phyloP scores from a whole-genome alignment of 2,888 invertebrate genomes.

The Clistopyga incitator region DNA sequence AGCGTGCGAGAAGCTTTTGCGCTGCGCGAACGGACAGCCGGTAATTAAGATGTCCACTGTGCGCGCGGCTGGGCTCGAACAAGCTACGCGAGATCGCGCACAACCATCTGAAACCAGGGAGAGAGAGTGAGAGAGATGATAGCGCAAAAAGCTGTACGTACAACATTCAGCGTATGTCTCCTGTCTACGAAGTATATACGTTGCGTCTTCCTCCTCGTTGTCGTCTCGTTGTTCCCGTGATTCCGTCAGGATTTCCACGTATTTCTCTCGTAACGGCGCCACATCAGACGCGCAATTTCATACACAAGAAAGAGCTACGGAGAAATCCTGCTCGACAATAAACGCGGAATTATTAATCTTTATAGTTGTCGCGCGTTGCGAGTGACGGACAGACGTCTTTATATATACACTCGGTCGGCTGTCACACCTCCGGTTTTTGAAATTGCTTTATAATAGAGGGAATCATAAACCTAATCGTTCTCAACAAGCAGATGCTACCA shows the following conservation, averaged over 20 bases:
- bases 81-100: constrained; percentile 58
- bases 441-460: background rate
- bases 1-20: constrained; percentile 61
- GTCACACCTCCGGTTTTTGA: background rate
- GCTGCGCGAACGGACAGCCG: constrained; percentile 73
- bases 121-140: constrained; percentile 37
- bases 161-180: constrained; percentile 42
- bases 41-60: constrained; percentile 77
- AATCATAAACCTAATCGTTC: background rate
- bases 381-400: constrained; percentile 5
- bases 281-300: constrained; percentile 34
- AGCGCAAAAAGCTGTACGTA: constrained; percentile 37
- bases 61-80: constrained; percentile 56
- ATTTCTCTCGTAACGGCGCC: background rate
- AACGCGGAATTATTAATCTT: constrained; percentile 25
- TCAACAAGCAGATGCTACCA: background rate
- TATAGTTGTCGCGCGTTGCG: background rate
- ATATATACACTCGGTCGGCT: background rate
- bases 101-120: constrained; percentile 32
- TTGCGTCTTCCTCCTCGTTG: constrained; percentile 34
- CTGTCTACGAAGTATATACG: constrained; percentile 30
- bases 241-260: constrained; percentile 46
- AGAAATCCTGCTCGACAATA: constrained; percentile 32
- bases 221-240: constrained; percentile 43
- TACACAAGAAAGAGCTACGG: constrained; percentile 15